Percentiles rank a stretch among this genome's conserved stretches.
Evolutionary conservation across 64 coral and sea anemone species (phyloP).

Genomic region (Montipora cactus): DNA sequence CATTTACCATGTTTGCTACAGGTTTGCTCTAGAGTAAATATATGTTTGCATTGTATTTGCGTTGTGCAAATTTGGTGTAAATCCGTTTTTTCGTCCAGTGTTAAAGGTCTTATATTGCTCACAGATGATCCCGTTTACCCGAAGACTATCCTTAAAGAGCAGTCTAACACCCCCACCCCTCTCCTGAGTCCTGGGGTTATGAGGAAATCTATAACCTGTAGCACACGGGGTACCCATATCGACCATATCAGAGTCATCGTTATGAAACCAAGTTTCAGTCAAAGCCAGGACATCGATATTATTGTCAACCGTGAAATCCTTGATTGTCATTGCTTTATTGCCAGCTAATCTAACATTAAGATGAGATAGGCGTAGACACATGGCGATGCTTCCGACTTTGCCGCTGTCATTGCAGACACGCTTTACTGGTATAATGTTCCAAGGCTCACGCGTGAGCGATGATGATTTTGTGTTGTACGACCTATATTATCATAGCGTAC

Average conservation of each 20-base stretch:
- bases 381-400: neutral
- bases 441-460: too few relatives aligned
- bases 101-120: constrained; percentile 46
- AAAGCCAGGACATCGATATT: constrained; percentile 30
- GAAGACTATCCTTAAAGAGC: constrained; percentile 42
- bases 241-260: neutral
- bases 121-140: constrained; percentile 21
- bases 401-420: neutral
- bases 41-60: too few relatives aligned
- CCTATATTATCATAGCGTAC: too few relatives aligned
- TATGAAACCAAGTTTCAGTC: constrained; percentile 42
- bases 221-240: constrained; percentile 51
- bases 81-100: too few relatives aligned
- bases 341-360: constrained; percentile 13
- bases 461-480: too few relatives aligned
- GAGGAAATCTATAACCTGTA: constrained; percentile 57
- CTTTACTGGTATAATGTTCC: too few relatives aligned
- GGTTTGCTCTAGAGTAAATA: too few relatives aligned
- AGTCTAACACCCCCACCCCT: constrained; percentile 55
- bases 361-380: constrained; percentile 1
- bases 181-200: constrained; percentile 25
- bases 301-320: constrained; percentile 49
- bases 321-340: constrained; percentile 29
- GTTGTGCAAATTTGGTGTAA: too few relatives aligned
- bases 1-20: too few relatives aligned